Base-by-base conservation (phyloP, 2,888 invertebrate species). In the Yponomeuta cagnagella region DNA sequence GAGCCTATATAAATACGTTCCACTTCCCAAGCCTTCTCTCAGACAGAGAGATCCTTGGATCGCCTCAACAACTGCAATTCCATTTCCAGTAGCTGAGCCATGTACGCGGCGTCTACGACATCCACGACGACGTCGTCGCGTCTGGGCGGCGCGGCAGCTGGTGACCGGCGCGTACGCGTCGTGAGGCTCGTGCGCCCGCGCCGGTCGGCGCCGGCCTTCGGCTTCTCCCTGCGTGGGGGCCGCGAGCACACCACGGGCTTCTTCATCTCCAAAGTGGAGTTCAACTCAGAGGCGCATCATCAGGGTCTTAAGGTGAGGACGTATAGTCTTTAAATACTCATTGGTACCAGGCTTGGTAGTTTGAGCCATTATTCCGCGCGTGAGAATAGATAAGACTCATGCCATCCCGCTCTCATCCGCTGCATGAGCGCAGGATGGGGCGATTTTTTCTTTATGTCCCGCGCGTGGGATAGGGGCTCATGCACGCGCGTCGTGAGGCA, bases 201-300 rank as follows among this genome's bases (percentile, higher is more conserved):
- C 74, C 82, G 91, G 66, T 81, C 89, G 1, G 82, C 89, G 6
- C 94, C 95, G 8, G 95, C 95, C 31, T 95, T 96, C 79, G 97
- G 97, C 0, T 97, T 97, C 86, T 95, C 96, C 2, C 88, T 97
- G 72, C 93, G 97, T 3, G 97, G 97, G 48, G 98, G 98, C 23
- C 94, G 95, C 74, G 98, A 98, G 82, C 97, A 98, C 83, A 96
- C 97, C 37, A 97, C 97, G 0, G 98, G 98, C 48, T 96, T 98
- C 88, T 98, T 97, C 88, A 95, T 98, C 72, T 97, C 98, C 33
- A 95, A 95, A 79, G 96, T 98, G 10, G 97, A 97, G 76, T 94
- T 95, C 52, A 96, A 96, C 72, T 97, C 97, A 1, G 97, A 97
- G 84, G 98, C 98, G 0, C 95, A 97, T 79, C 91, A 94, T 70